phyloP scores from a whole-genome alignment of 2,113 vertebrate species.

The Bos indicus region DNA sequence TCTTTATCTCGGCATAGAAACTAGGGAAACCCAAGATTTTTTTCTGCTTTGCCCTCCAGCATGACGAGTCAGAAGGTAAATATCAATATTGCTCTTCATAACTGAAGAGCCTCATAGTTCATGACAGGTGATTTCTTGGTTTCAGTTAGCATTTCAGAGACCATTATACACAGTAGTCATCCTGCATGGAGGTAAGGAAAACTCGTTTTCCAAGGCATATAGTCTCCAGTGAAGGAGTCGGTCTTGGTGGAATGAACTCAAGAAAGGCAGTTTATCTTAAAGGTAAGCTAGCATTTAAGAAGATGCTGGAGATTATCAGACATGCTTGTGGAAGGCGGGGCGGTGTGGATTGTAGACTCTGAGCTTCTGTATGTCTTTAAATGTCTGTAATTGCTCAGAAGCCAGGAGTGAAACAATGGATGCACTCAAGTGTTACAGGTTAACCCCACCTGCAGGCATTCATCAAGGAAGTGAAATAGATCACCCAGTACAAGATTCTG shows the following conservation, averaged over 20 bases:
- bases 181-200: neutral
- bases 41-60: neutral
- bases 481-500: accelerated
- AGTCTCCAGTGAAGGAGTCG: neutral
- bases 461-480: neutral
- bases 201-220: constrained; percentile 16
- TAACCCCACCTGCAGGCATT: neutral
- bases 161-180: neutral
- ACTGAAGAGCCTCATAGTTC: neutral
- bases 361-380: neutral
- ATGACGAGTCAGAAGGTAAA: neutral
- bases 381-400: neutral
- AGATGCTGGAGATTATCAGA: neutral
- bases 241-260: neutral
- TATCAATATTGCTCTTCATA: neutral
- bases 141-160: neutral
- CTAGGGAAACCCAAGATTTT: neutral
- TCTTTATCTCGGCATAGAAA: neutral
- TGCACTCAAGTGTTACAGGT: neutral
- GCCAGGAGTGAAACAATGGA: neutral
- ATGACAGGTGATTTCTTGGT: neutral
- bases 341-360: neutral
- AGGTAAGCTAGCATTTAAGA: neutral
- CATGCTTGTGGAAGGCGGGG: neutral
- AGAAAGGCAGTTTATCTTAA: neutral